Percentiles rank a stretch among this genome's conserved stretches.
These are phyloP conservation scores for Ladona fulva DNA, from an alignment of 1,140 invertebrate genomes.

Conservation along the genomic window DNA sequence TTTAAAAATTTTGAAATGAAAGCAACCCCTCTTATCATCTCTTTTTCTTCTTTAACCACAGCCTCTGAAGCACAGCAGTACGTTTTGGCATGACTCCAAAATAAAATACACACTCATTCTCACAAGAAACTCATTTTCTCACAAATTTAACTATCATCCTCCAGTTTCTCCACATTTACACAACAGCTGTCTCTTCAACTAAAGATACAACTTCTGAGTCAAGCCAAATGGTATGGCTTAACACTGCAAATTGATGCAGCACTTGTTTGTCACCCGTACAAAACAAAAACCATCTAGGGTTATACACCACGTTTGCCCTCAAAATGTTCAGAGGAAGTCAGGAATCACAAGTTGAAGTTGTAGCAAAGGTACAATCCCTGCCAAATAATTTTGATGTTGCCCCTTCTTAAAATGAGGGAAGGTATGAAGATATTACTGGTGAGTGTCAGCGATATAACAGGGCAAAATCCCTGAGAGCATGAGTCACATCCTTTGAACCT, in stretches of 20 bases:
- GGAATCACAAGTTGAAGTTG: too few species aligned
- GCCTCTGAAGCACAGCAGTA: not conserved
- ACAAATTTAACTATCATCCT: not conserved
- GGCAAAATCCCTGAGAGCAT: constrained; percentile 63
- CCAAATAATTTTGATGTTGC: too few species aligned
- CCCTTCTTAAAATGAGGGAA: not conserved
- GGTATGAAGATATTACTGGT: not conserved
- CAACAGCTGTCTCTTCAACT: not conserved
- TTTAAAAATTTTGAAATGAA: not conserved
- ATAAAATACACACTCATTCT: not conserved
- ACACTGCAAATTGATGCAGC: not conserved
- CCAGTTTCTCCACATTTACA: not conserved
- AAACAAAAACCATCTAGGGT: not conserved
- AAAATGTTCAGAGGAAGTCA: too few species aligned
- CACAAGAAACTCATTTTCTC: not conserved
- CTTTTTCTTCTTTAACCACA: not conserved
- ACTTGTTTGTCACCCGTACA: not conserved
- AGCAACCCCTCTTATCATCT: not conserved
- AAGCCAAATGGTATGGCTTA: not conserved
- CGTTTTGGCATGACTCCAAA: not conserved
- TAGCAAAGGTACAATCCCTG: too few species aligned
- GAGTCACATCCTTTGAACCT: constrained; percentile 55
- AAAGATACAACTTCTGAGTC: not conserved
- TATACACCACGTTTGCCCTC: not conserved
- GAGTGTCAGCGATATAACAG: constrained; percentile 61